Evolutionary conservation across 2,888 invertebrate genomes (phyloP), one percentile per base, ranked within the genome.

Genomic region (Drosophila neoperkinsi): DNA sequence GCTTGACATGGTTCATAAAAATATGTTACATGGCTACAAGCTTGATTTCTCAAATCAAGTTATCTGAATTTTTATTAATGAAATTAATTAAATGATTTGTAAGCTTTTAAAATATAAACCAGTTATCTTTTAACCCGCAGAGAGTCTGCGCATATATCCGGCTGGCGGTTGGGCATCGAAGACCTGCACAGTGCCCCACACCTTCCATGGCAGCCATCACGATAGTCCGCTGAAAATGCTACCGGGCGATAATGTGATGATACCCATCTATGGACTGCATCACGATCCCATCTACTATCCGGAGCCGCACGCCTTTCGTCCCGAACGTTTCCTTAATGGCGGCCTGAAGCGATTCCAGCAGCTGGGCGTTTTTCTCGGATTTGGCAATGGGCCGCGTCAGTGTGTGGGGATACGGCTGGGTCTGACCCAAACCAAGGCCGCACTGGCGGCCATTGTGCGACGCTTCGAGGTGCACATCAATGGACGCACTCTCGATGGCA

Each of bases 331-430:
- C 68, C 74, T 88, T 30, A 86, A 92, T 66, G 91, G 90, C n/a
- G 91, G 91, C 4, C 57, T 82, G 0, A 92, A 91, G 70, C 78
- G 82, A 3, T 91, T 82, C 64, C 87, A 87, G n/a, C 91, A 92
- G 57, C 73, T 90, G 81, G 93, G 93, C 53, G 88, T 88, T 2
- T 93, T 92, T 68, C 70, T 91, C 18, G 92, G 92, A 43, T 93
- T 93, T 57, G 92, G 93, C n/a, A 91, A 93, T 78, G 93, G 93
- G 4, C 93, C 93, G 1, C 82, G 93, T 18, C 91, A 88, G 28
- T 93, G 93, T 68, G 88, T 93, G 57, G 93, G 91, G 13, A 91
- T 91, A 70, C 90, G 86, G 1, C 84, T 93, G 74, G 93, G 90
- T 2, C 65, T 92, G 56, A 77, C 83, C 1, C 90, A 92, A 57